Conservation (phyloP, 2,888 invertebrate genomes). For the Papilio elwesi region DNA sequence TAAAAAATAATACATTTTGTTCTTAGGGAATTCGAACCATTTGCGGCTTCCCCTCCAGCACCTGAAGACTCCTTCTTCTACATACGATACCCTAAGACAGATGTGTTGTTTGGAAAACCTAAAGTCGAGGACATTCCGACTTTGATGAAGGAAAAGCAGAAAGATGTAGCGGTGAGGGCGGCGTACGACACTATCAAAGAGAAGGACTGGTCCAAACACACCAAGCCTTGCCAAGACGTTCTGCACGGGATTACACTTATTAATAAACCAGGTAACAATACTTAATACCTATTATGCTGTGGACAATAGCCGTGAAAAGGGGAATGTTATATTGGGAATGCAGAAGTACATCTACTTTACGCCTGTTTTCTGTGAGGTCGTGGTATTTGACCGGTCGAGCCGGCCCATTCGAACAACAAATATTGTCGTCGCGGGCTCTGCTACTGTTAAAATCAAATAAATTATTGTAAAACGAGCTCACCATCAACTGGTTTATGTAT, state of each 20-base stretch:
- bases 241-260: conserved; percentile 79
- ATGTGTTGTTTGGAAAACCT: conserved; percentile 67
- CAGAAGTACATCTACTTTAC: too few species aligned
- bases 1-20: conserved; percentile 43
- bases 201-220: conserved; percentile 86
- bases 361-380: too few species aligned
- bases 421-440: too few species aligned
- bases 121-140: conserved; percentile 59
- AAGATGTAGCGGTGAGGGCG: conserved; percentile 57
- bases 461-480: too few species aligned
- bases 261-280: conserved; percentile 67
- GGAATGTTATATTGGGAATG: too few species aligned
- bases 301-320: background rate
- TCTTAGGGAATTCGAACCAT: conserved; percentile 77
- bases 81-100: conserved; percentile 85
- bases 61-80: conserved; percentile 90
- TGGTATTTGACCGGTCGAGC: too few species aligned
- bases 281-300: background rate
- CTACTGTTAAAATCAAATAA: too few species aligned
- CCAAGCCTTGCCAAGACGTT: conserved; percentile 87
- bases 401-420: too few species aligned
- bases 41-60: conserved; percentile 87
- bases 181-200: conserved; percentile 63
- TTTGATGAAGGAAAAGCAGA: conserved; percentile 55
- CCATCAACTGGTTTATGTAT: too few species aligned